Base-by-base conservation (phyloP, 2,113 vertebrate genomes). In the Lanius collurio region DNA sequence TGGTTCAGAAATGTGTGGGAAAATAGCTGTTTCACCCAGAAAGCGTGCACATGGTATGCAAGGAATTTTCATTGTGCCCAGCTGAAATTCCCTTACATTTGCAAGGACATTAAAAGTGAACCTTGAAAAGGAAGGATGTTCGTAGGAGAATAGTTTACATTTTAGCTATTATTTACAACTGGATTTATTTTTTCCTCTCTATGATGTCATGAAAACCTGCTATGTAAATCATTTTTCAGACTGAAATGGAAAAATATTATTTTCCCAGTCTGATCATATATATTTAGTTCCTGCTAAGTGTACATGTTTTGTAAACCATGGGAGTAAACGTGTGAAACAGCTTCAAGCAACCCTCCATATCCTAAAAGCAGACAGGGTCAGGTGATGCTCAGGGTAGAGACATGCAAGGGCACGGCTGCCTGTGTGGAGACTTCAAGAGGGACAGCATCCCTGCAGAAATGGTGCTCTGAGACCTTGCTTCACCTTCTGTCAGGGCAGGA, bases 51-150 rank as follows among this genome's bases (percentile, higher is more conserved):
- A 17, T 95, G 92, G 93, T 90, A 96, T 97, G 94, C 22, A 2
- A 93, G 83, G 93, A 96, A 97, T 97, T 97, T 95, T 96, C 92
- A 96, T 95, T 97, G 93, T 96, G 62, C 90, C 92, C 80, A 81
- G 74, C 77, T 95, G 92, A 96, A 94, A 97, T 94, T 96, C 94
- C 68, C 83, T 81, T 81, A 88, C 23, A 10, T 92, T 96, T 79
- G 75, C 88, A 75, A 90, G 92, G 78, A 80, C 11, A 41, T 93
- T 89, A 41, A 87, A 89, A 94, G 67, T 78, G 60, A 90, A 83
- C 75, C 90, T 93, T 94, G 60, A 90, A 95, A 93, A 93, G 93
- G 92, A 97, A 95, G 76, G 68, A 88, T 68, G 2, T 94, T 81
- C 42, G 2, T 86, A 19, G 89, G 87, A 71, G 35, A 93, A 94